phyloP scores from a whole-genome alignment of 2,888 invertebrate species.

The Nomada goodeniana region DNA sequence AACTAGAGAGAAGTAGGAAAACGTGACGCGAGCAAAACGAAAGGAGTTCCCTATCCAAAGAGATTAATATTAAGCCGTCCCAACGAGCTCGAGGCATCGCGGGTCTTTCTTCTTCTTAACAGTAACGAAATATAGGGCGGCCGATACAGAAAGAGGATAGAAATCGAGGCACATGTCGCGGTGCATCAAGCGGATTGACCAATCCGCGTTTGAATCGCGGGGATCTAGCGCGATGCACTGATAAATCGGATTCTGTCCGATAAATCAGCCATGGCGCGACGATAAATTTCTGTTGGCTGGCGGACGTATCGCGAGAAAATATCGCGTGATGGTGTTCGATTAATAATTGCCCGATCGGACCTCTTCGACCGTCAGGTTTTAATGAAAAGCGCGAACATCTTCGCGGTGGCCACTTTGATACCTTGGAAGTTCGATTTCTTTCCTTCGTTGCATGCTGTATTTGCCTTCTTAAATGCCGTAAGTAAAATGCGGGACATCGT shows the following conservation, averaged over 20 bases:
- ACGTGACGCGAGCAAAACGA: no score
- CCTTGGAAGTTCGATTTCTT: background rate
- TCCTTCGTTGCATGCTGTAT: background rate
- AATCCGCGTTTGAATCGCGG: conserved; percentile 63
- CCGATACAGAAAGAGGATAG: background rate
- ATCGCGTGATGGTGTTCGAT: conserved; percentile 77
- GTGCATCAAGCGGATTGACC: conserved; percentile 59
- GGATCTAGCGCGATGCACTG: conserved; percentile 61
- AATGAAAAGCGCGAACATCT: conserved; percentile 50
- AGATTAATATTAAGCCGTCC: no score
- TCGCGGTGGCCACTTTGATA: background rate
- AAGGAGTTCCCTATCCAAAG: no score
- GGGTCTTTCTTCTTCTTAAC: no score
- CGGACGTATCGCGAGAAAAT: conserved; percentile 72
- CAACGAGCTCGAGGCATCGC: no score
- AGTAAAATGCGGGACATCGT: no score
- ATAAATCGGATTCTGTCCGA: conserved; percentile 71
- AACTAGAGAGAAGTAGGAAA: no score
- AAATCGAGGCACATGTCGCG: conserved; percentile 4
- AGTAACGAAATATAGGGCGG: background rate
- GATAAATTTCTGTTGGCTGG: conserved; percentile 67
- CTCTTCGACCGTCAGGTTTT: conserved; percentile 59
- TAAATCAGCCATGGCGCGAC: conserved; percentile 67
- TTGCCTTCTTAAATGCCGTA: no score
- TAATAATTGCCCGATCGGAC: conserved; percentile 66